These are phyloP conservation scores for Mormyrus hasselquistii DNA, from an alignment of 2,797 vertebrate genomes.

Conservation along the genomic window DNA sequence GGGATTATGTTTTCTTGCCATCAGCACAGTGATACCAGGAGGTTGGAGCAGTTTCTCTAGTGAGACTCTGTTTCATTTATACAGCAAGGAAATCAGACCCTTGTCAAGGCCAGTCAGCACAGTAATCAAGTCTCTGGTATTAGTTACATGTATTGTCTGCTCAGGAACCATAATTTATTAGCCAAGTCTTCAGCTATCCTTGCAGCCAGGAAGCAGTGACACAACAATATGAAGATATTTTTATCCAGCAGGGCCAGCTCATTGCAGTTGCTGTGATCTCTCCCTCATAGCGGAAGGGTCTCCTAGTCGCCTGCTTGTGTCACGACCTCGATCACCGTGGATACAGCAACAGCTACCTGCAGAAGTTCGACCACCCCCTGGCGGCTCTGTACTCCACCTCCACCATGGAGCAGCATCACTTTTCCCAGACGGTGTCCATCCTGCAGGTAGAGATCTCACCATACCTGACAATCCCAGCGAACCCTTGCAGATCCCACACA, in stretches of 20 bases:
- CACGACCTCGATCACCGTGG: constrained; percentile 97
- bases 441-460: constrained; percentile 82
- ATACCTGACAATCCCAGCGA: constrained; percentile 5
- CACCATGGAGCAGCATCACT: constrained; percentile 99
- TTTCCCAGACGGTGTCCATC: constrained; percentile 97
- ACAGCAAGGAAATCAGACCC: neutral
- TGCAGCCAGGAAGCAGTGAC: neutral
- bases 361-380: constrained; percentile 97
- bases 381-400: constrained; percentile 96
- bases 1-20: neutral
- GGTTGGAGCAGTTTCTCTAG: neutral
- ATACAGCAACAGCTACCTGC: constrained; percentile 93
- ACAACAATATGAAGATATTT: neutral
- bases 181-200: neutral
- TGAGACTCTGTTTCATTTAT: neutral
- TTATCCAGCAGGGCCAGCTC: neutral
- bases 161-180: neutral
- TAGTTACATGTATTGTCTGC: neutral
- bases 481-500: neutral
- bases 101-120: neutral
- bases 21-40: neutral
- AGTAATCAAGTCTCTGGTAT: neutral
- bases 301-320: constrained; percentile 93
- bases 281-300: constrained; percentile 76
- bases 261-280: neutral